Conservation (phyloP, 2,888 invertebrate genomes). For the Chrysomela aeneicollis region DNA sequence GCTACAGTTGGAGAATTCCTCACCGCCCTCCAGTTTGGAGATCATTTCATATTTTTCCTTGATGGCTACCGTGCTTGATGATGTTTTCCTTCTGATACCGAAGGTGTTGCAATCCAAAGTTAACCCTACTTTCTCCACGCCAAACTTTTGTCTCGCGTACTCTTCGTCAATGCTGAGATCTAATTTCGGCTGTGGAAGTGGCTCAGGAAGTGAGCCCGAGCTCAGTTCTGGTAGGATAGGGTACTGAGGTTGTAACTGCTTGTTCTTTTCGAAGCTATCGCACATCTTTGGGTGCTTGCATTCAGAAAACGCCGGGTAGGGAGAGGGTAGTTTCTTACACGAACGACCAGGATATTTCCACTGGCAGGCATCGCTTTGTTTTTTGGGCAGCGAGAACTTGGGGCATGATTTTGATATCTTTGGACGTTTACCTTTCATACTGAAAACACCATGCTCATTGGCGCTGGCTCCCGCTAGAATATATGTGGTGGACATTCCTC, state of each 20-base stretch:
- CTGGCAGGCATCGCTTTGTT: neutral
- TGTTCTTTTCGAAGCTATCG: constrained; percentile 18
- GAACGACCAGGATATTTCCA: neutral
- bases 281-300: constrained; percentile 31
- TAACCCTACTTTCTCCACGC: constrained; percentile 26
- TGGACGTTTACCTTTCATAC: constrained; percentile 2
- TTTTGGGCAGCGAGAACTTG: constrained; percentile 31
- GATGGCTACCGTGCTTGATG: neutral
- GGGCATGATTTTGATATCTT: constrained; percentile 21
- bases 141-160: constrained; percentile 37
- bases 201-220: neutral
- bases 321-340: constrained; percentile 26
- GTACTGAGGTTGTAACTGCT: constrained; percentile 25
- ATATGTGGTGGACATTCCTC: constrained; percentile 25
- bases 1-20: neutral
- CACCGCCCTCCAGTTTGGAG: neutral
- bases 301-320: constrained; percentile 36
- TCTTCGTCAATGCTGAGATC: constrained; percentile 35
- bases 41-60: neutral
- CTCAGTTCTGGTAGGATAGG: constrained; percentile 26
- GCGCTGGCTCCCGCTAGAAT: constrained; percentile 2
- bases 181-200: constrained; percentile 19
- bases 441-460: neutral
- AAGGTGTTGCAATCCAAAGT: constrained; percentile 39
- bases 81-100: neutral